Percentiles rank a stretch among this genome's conserved stretches.
Conservation (phyloP, 2,113 vertebrate species). For the Prinia subflava region DNA sequence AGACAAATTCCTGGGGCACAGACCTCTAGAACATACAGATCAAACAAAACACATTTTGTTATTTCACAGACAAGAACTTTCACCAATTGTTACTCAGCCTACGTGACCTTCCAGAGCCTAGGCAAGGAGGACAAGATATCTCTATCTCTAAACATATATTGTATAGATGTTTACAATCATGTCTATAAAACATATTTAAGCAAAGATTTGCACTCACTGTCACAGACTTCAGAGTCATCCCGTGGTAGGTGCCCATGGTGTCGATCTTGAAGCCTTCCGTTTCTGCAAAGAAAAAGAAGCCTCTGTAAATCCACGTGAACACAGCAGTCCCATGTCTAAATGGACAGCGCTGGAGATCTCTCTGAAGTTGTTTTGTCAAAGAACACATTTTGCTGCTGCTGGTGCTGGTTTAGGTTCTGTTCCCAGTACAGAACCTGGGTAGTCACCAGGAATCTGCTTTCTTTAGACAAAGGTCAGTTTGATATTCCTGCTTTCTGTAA, state of each 20-base stretch:
- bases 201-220: slow-evolving; percentile 82
- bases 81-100: not conserved
- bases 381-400: not conserved
- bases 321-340: not conserved
- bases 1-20: not conserved
- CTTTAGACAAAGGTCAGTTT: not conserved
- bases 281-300: slow-evolving; percentile 73
- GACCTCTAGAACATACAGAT: not conserved
- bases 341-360: not conserved
- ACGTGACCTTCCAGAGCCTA: not conserved
- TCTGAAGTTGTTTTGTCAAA: not conserved
- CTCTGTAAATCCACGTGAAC: not conserved
- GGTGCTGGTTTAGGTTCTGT: not conserved
- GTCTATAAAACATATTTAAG: not conserved
- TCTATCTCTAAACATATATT: not conserved
- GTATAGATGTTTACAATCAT: rapidly evolving
- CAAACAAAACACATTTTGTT: not conserved
- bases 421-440: not conserved
- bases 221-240: slow-evolving; percentile 98
- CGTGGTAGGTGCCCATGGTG: slow-evolving; percentile 98
- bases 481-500: not conserved
- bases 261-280: slow-evolving; percentile 99
- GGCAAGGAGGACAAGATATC: not conserved
- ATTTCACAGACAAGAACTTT: not conserved
- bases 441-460: not conserved